phyloP scores from a whole-genome alignment of 2,113 vertebrate genomes.

The Sceloporus tristichus region DNA sequence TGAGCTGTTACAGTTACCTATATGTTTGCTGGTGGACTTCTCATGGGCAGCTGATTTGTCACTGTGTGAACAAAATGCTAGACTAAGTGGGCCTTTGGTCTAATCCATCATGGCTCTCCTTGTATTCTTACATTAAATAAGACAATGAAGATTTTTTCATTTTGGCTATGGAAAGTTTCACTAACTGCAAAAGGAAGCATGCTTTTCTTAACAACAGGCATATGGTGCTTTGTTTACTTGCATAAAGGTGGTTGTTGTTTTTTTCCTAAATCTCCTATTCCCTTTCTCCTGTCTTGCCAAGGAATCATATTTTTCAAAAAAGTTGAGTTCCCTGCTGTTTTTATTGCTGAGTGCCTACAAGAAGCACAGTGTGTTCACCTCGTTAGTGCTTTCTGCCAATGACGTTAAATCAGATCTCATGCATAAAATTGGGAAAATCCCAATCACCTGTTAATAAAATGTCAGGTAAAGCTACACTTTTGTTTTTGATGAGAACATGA shows the following conservation, averaged over 20 bases:
- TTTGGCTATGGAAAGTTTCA: conserved; percentile 18
- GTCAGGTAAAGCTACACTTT: conserved; percentile 21
- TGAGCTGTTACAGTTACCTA: too few relatives aligned
- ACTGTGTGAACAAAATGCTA: too few relatives aligned
- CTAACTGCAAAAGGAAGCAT: conserved; percentile 10
- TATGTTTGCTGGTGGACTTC: too few relatives aligned
- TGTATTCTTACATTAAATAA: too few relatives aligned
- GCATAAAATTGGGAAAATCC: conserved; percentile 46
- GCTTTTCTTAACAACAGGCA: conserved; percentile 38
- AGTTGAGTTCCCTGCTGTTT: conserved; percentile 38
- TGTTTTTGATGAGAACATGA: conserved; percentile 11
- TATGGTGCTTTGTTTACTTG: conserved; percentile 35
- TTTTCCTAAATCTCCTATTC: conserved; percentile 31
- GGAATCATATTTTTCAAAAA: background rate
- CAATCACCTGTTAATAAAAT: conserved; percentile 56
- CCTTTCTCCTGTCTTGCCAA: conserved; percentile 44
- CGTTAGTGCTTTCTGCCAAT: conserved; percentile 44
- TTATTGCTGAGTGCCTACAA: conserved; percentile 47
- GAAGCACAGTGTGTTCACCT: conserved; percentile 40
- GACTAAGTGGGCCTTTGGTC: too few relatives aligned
- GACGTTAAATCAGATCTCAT: conserved; percentile 61
- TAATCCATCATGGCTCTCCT: too few relatives aligned
- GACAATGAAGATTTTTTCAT: conserved; percentile 7
- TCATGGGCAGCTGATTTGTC: too few relatives aligned
- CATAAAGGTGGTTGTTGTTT: conserved; percentile 12